phyloP scores from a whole-genome alignment of 2,797 vertebrate genomes.

The Syngnathus rostellatus region DNA sequence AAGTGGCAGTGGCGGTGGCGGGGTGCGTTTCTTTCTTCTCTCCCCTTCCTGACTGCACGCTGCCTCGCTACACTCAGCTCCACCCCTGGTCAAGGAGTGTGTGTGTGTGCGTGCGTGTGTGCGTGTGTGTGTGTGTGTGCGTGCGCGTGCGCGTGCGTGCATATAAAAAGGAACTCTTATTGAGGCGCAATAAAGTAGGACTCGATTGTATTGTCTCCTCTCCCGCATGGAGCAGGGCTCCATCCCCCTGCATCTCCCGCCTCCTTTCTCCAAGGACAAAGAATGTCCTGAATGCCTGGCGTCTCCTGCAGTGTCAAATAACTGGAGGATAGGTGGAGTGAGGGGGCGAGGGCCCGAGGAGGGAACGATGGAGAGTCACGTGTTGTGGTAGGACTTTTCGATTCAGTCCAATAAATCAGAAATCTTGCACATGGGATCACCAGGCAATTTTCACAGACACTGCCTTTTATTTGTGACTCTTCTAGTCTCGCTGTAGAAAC shows the following conservation, averaged over 20 bases:
- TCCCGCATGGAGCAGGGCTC: conserved; percentile 30
- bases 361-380: conserved; percentile 9
- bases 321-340: conserved; percentile 50
- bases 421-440: background rate
- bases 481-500: background rate
- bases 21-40: conserved; percentile 22
- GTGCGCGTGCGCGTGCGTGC: too few relatives aligned
- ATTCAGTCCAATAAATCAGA: background rate
- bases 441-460: background rate
- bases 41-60: conserved; percentile 30
- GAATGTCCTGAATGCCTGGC: conserved; percentile 61
- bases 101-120: too few relatives aligned
- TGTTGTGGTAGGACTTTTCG: background rate
- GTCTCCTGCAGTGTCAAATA: conserved; percentile 63
- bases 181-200: conserved; percentile 58
- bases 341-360: conserved; percentile 20
- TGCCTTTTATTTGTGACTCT: background rate
- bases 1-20: conserved; percentile 17
- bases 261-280: conserved; percentile 57
- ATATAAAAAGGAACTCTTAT: conserved; percentile 32
- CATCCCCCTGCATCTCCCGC: conserved; percentile 34
- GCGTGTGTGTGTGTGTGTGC: too few relatives aligned
- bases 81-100: conserved; percentile 38
- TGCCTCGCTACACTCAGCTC: conserved; percentile 37
- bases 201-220: conserved; percentile 51